Evolutionary conservation across 2,888 invertebrate species (phyloP).

Genomic region (Lasius fuliginosus): DNA sequence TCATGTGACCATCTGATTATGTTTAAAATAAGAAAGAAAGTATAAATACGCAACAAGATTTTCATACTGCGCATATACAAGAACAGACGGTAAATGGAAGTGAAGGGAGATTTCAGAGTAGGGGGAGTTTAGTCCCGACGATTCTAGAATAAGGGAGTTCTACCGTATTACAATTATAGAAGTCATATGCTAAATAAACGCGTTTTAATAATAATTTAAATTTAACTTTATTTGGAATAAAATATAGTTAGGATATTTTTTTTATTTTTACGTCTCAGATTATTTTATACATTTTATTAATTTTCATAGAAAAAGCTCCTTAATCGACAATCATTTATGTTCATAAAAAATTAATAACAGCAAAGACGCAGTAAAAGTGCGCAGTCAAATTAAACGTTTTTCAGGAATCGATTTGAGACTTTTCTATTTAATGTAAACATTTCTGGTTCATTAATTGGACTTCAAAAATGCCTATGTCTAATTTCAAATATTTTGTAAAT

Average conservation of each 20-base stretch:
- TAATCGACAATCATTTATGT: background rate
- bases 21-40: background rate
- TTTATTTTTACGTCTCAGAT: background rate
- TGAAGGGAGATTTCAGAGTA: background rate
- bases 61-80: too few species aligned
- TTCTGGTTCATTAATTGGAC: too few species aligned
- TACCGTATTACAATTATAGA: background rate
- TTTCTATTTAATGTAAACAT: too few species aligned
- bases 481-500: too few species aligned
- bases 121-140: background rate
- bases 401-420: too few species aligned
- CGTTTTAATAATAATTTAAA: background rate
- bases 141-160: background rate
- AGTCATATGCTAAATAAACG: background rate
- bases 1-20: background rate
- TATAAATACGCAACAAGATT: too few species aligned
- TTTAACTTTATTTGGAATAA: too few species aligned
- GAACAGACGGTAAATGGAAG: too few species aligned
- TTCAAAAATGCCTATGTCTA: too few species aligned
- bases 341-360: too few species aligned
- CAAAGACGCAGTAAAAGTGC: too few species aligned
- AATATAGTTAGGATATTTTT: background rate
- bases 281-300: background rate
- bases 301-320: background rate
- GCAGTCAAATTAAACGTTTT: too few species aligned